Evolutionary conservation across 2,113 vertebrate species (phyloP).

Genomic region (Poicephalus gulielmi): DNA sequence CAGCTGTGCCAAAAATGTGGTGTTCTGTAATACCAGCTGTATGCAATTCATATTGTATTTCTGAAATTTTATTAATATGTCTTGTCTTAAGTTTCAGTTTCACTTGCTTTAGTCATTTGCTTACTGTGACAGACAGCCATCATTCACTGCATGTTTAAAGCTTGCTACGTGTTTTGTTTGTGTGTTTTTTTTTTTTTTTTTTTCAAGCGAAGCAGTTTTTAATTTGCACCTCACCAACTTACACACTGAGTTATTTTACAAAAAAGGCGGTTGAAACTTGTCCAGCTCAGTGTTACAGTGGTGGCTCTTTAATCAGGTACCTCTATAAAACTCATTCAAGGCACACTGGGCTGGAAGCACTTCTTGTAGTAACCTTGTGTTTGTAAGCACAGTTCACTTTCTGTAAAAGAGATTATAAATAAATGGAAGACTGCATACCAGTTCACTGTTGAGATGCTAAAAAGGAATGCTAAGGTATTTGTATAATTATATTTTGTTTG

Average conservation of each 20-base stretch:
- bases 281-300: not conserved
- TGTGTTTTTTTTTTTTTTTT: not conserved
- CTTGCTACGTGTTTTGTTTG: constrained; percentile 40
- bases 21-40: constrained; percentile 7
- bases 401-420: not conserved
- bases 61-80: constrained; percentile 47
- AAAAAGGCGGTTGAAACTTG: constrained; percentile 16
- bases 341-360: not conserved
- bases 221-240: constrained; percentile 37
- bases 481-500: not conserved
- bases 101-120: constrained; percentile 61
- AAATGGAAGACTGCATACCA: not conserved
- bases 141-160: constrained; percentile 66
- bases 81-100: constrained; percentile 69
- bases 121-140: constrained; percentile 49
- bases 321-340: not conserved
- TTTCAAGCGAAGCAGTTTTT: constrained; percentile 9
- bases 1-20: constrained; percentile 22
- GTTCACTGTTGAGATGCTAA: not conserved
- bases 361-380: not conserved
- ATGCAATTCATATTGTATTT: constrained; percentile 46
- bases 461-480: not conserved
- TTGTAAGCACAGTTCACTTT: not conserved
- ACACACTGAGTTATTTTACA: not conserved
- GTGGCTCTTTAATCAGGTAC: constrained; percentile 34